Evolutionary conservation across 1,140 invertebrate genomes (phyloP).

Genomic region (Lasioglossum baleicum): DNA sequence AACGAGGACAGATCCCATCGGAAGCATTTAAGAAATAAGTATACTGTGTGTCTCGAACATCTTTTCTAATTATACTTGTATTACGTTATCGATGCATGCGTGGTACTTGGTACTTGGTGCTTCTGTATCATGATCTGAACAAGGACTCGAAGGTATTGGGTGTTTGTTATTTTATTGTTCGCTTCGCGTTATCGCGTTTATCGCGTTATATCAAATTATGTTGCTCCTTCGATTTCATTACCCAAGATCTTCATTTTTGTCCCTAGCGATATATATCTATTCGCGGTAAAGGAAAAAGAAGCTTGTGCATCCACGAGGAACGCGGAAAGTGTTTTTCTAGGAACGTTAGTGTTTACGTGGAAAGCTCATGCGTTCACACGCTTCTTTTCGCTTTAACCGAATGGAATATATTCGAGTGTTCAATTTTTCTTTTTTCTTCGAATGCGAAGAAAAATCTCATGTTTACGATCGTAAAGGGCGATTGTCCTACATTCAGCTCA

Average conservation of each 20-base stretch:
- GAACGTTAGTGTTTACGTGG: too few relatives aligned
- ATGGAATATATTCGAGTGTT: background rate
- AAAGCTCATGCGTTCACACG: background rate
- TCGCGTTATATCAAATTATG: background rate
- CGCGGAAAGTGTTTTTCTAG: background rate
- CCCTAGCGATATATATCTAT: background rate
- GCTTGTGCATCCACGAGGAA: background rate
- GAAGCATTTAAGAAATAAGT: constrained; percentile 88
- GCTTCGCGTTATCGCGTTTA: background rate
- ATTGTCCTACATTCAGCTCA: constrained; percentile 6
- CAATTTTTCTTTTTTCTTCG: too few relatives aligned
- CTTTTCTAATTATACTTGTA: background rate
- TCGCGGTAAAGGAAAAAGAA: background rate
- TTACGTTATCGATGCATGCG: constrained; percentile 9
- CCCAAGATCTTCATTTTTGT: background rate
- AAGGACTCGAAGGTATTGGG: background rate
- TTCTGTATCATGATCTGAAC: constrained; percentile 1
- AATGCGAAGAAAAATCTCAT: too few relatives aligned
- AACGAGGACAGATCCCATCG: constrained; percentile 87
- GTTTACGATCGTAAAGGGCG: background rate
- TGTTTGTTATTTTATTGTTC: too few relatives aligned
- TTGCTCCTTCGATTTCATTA: background rate
- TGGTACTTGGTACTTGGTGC: background rate
- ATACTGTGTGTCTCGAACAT: background rate
- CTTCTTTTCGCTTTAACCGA: constrained; percentile 10